These are phyloP conservation scores for Chelmon rostratus DNA, from an alignment of 2,797 vertebrate species.

Conservation along the genomic window DNA sequence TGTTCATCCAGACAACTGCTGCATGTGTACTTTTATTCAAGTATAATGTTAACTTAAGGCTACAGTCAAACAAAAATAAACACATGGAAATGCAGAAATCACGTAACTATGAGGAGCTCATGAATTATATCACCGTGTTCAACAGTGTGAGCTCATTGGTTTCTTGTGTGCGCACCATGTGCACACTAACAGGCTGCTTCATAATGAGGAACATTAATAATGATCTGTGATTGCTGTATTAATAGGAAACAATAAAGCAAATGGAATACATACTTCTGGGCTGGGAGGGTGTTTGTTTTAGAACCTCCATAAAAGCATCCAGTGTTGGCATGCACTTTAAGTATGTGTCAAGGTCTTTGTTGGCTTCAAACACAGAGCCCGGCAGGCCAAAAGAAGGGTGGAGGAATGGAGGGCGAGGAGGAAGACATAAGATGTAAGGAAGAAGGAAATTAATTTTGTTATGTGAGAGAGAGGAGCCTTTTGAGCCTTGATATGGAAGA, in stretches of 20 bases:
- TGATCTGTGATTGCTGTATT: constrained; percentile 57
- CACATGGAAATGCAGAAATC: constrained; percentile 38
- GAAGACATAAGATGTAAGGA: background rate
- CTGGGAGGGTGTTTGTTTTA: constrained; percentile 78
- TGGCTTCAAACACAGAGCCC: constrained; percentile 58
- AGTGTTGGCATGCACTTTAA: constrained; percentile 69
- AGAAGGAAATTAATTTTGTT: background rate
- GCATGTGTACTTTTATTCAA: background rate
- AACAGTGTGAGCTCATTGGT: constrained; percentile 52
- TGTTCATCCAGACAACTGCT: too few relatives aligned
- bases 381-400: constrained; percentile 27
- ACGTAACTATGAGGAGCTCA: constrained; percentile 33
- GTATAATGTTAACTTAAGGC: background rate
- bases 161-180: constrained; percentile 54
- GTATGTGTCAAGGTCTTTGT: constrained; percentile 75
- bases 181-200: constrained; percentile 55
- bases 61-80: constrained; percentile 37
- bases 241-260: constrained; percentile 66
- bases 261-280: constrained; percentile 73
- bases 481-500: background rate
- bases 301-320: constrained; percentile 71
- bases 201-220: constrained; percentile 48
- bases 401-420: constrained; percentile 25
- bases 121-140: constrained; percentile 66
- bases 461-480: background rate